Percentiles rank a stretch among this genome's conserved stretches.
These are phyloP conservation scores for Pipistrellus pipistrellus DNA, from an alignment of 2,797 vertebrate genomes.

Conservation along the genomic window DNA sequence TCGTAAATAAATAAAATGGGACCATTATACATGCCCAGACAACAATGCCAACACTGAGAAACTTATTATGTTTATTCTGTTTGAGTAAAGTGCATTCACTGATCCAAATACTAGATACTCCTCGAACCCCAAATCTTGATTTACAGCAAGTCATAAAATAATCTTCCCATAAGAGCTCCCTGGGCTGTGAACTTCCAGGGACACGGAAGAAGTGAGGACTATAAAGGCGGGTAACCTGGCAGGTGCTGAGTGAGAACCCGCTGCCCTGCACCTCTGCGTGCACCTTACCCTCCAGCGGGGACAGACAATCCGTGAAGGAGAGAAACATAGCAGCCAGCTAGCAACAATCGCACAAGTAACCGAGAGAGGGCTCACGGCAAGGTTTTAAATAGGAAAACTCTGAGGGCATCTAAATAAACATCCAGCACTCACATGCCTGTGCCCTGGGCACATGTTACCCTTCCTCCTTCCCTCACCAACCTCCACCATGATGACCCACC, in stretches of 20 bases:
- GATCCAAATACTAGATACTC: constrained; percentile 13
- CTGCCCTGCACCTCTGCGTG: neutral
- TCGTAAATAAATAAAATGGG: neutral
- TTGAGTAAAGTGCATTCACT: constrained; percentile 21
- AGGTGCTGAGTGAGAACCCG: rapidly evolving
- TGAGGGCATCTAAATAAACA: too few relatives aligned
- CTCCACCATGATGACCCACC: neutral
- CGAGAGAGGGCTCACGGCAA: rapidly evolving
- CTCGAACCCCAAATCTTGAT: neutral
- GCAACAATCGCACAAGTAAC: rapidly evolving
- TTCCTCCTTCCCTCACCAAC: neutral
- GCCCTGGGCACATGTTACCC: too few relatives aligned
- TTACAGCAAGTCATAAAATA: neutral
- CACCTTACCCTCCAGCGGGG: rapidly evolving
- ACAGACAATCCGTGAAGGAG: neutral
- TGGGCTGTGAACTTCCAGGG: constrained; percentile 65
- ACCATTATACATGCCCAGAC: constrained; percentile 74
- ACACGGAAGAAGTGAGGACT: constrained; percentile 82
- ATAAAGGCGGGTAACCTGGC: constrained; percentile 61
- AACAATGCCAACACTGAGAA: constrained; percentile 15
- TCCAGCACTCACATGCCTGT: rapidly evolving
- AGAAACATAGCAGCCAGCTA: rapidly evolving
- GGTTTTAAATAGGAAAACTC: rapidly evolving
- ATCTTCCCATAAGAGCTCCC: constrained; percentile 57
- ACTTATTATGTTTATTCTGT: constrained; percentile 42